Evolutionary conservation across 2,113 vertebrate species (phyloP).

Genomic region (Isurus oxyrinchus): DNA sequence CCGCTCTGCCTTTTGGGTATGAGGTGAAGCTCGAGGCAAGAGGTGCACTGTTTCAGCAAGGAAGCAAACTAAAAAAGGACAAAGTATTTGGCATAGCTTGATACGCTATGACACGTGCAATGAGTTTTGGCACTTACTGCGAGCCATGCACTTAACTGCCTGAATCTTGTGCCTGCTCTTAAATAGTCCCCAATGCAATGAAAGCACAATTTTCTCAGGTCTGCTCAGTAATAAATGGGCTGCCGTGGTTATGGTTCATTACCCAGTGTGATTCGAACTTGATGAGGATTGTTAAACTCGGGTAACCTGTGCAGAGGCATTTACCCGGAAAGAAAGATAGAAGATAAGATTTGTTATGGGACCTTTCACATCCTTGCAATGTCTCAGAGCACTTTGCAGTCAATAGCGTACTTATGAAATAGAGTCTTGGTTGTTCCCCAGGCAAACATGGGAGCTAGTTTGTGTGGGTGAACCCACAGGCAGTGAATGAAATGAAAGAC

Average conservation of each 20-base stretch:
- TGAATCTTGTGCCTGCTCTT: background rate
- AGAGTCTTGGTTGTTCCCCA: background rate
- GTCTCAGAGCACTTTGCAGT: no score
- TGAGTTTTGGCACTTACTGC: no score
- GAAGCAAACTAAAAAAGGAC: background rate
- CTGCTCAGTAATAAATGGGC: background rate
- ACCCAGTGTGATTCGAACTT: background rate
- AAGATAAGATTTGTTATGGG: background rate
- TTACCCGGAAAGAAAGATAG: background rate
- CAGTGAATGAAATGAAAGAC: background rate
- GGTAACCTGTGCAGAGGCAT: background rate
- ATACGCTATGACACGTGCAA: background rate
- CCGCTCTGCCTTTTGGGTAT: background rate
- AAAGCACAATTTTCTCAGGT: background rate
- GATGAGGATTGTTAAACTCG: background rate
- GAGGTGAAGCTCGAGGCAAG: background rate
- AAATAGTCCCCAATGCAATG: background rate
- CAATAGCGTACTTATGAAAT: background rate
- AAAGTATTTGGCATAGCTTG: background rate
- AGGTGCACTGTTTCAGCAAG: background rate
- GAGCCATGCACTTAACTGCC: background rate
- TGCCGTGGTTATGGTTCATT: background rate
- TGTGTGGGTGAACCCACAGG: background rate
- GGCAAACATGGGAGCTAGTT: background rate
- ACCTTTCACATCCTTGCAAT: background rate